Percentiles rank a stretch among this genome's conserved stretches.
phyloP scores from a whole-genome alignment of 2,797 vertebrate genomes.

The Astyanax mexicanus region DNA sequence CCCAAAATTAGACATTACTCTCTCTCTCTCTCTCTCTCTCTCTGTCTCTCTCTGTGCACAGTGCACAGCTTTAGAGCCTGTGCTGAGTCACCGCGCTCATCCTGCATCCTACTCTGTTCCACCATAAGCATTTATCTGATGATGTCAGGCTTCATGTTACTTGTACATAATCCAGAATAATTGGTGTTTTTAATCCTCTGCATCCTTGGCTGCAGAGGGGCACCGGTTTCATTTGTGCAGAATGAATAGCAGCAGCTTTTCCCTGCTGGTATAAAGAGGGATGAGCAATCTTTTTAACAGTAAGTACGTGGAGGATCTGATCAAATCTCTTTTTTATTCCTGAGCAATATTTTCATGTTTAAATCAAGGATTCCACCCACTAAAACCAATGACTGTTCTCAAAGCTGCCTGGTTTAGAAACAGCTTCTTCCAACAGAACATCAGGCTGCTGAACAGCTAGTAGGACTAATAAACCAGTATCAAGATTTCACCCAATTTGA shows the following conservation, averaged over 20 bases:
- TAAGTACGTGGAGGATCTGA: too few relatives aligned
- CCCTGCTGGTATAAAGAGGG: neutral
- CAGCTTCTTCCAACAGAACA: too few relatives aligned
- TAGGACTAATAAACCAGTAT: too few relatives aligned
- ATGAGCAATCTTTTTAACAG: conserved; percentile 12
- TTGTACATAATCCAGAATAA: conserved; percentile 19
- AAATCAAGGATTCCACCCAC: too few relatives aligned
- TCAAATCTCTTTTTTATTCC: too few relatives aligned
- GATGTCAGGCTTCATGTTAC: conserved; percentile 24
- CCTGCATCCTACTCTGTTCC: neutral
- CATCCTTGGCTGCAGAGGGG: conserved; percentile 27
- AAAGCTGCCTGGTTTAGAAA: too few relatives aligned
- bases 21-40: too few relatives aligned
- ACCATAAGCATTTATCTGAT: conserved; percentile 11
- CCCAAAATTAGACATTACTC: neutral
- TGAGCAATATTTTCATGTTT: too few relatives aligned
- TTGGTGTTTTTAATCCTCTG: conserved; percentile 24
- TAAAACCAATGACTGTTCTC: too few relatives aligned
- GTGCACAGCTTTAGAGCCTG: neutral
- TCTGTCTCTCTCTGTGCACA: too few relatives aligned
- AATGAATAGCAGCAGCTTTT: neutral
- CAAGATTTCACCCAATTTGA: too few relatives aligned
- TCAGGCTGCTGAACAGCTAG: too few relatives aligned
- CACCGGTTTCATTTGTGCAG: conserved; percentile 20
- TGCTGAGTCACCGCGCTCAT: conserved; percentile 36